Percentiles rank a stretch among this genome's conserved stretches.
Evolutionary conservation across 2,888 invertebrate species (phyloP).

Genomic region (Polymixis lichenea): DNA sequence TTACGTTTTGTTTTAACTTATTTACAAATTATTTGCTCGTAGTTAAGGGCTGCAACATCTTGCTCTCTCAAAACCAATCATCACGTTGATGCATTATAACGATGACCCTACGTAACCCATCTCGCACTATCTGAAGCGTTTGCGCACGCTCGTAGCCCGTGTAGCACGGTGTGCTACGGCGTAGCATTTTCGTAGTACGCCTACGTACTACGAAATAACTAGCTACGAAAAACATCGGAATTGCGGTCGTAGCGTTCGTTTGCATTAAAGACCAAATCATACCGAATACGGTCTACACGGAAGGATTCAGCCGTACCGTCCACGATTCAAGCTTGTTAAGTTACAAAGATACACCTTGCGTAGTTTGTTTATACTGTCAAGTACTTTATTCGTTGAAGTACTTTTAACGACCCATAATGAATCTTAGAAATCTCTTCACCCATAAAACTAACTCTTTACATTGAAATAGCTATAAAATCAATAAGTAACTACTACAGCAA

Average conservation of each 20-base stretch:
- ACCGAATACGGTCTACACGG: not conserved
- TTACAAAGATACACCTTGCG: not conserved
- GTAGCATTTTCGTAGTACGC: conserved; percentile 30
- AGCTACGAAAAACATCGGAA: no score
- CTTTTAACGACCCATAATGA: conserved; percentile 31
- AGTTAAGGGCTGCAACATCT: not conserved
- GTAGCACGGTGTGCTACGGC: conserved; percentile 24
- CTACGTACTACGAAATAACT: no score
- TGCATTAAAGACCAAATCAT: not conserved
- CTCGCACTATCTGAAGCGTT: not conserved
- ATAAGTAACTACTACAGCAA: conserved; percentile 39
- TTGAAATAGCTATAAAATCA: conserved; percentile 39
- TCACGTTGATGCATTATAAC: not conserved
- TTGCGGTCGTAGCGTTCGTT: no score
- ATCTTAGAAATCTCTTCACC: conserved; percentile 2
- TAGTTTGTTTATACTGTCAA: not conserved
- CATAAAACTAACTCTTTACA: conserved; percentile 29
- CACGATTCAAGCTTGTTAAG: not conserved
- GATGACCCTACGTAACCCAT: not conserved
- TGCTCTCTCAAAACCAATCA: not conserved
- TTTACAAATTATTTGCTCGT: not conserved
- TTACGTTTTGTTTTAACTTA: conserved; percentile 26
- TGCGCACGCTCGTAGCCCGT: not conserved
- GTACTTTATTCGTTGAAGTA: not conserved
- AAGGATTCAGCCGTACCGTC: not conserved